These are phyloP conservation scores for Formicarius rufipectus DNA, from an alignment of 2,113 vertebrate genomes.

Conservation along the genomic window DNA sequence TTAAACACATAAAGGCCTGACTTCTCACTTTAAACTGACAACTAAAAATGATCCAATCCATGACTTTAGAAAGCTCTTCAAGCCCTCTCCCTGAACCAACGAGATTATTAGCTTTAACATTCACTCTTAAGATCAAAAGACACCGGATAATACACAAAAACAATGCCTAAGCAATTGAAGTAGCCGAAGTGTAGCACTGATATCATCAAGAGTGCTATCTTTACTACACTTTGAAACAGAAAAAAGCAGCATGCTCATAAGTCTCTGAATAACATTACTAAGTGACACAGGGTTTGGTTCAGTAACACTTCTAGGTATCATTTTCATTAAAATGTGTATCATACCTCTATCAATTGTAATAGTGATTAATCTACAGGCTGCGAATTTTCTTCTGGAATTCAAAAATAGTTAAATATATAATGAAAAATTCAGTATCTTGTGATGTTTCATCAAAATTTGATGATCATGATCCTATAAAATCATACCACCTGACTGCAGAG, in stretches of 20 bases:
- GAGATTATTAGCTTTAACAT: not conserved
- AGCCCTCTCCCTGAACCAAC: not conserved
- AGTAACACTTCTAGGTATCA: not conserved
- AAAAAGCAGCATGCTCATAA: not conserved
- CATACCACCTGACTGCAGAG: not conserved
- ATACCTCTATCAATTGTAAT: not conserved
- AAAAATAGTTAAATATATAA: not conserved
- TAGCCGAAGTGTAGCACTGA: not conserved
- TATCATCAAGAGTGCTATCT: not conserved
- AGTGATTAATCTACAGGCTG: not conserved
- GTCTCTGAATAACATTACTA: not conserved
- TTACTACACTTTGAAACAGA: not conserved
- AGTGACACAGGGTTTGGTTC: rapidly evolving
- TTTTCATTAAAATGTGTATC: not conserved
- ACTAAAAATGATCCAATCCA: not conserved
- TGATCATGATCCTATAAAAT: not conserved
- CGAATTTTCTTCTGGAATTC: not conserved
- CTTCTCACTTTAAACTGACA: not conserved
- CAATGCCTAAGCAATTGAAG: not conserved
- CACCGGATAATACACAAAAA: not conserved
- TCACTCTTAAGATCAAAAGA: not conserved
- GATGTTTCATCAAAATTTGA: not conserved
- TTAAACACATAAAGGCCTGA: not conserved
- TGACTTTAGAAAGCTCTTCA: not conserved
- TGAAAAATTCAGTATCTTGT: not conserved